Base-by-base conservation (phyloP, 2,888 invertebrate genomes). In the Heteropelma amictum region DNA sequence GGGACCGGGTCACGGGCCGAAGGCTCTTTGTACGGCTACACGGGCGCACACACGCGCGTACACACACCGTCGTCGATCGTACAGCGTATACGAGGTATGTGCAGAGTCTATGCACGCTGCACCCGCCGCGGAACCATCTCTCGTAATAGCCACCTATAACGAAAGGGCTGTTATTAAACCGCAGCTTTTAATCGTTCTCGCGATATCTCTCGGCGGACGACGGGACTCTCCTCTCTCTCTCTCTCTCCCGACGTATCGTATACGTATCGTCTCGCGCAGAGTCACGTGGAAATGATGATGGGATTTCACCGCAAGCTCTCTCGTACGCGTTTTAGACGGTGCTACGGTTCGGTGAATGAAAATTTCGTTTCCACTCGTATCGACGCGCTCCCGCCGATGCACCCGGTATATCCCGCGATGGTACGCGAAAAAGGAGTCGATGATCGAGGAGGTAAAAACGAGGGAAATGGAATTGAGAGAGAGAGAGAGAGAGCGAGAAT, bases 171-270 rank as follows among this genome's bases (percentile, higher is more conserved):
- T 85, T 86, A 86, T 86, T 86, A 86, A 86, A 84, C 75, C 67
- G 82, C 80, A 82, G 80, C 79, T 83, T 85, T 85, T 85, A 85
- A 86, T 86, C 85, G 85, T 85, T 85, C 86, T 77, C 80, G 67
- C 80, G 75, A 75, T 75, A 75, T 71, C 71, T 75, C 71, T 49
- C 56, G 71, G n/a, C n/a, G n/a, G 67, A 63, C 49, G 67, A 71
- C 71, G 61, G 42, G 38, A 56, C 71, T 42, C 35, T 28, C 42
- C 53, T 33, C 5, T 65, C 53, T 42, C 21, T 35, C 38, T 40
- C 12, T 35, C 19, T 56, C 33, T 47, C 35, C 47, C 28, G 61
- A 67, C 35, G 51, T 21, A 40, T 5, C 47, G 60, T 54, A 35
- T n/a, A n/a, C n/a, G n/a, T 65, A 40, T 67, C 56, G 75, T 75